A percentile compares a stretch with the other conserved stretches of the same genome.
phyloP scores from a whole-genome alignment of 1,140 invertebrate genomes.

The Lucilia sericata region DNA sequence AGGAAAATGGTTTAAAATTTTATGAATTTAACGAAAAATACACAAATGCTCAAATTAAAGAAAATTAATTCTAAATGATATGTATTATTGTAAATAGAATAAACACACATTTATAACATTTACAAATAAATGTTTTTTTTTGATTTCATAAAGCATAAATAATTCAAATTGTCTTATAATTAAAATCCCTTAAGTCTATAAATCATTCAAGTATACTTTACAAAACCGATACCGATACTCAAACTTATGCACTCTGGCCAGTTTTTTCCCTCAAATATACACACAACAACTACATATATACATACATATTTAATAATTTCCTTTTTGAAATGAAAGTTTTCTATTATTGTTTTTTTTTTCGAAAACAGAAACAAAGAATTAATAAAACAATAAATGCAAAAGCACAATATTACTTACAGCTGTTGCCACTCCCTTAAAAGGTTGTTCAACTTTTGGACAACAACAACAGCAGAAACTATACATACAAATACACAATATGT shows the following conservation, averaged over 20 bases:
- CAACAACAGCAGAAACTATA: not conserved
- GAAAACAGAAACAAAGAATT: conserved; percentile 29
- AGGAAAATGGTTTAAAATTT: too few relatives aligned
- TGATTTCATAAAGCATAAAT: not conserved
- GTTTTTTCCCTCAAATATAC: too few relatives aligned
- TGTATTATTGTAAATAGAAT: too few relatives aligned
- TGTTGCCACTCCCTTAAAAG: conserved; percentile 38
- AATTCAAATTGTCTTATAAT: not conserved
- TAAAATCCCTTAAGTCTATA: not conserved
- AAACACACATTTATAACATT: too few relatives aligned
- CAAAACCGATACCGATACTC: not conserved
- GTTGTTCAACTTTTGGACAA: conserved; percentile 36
- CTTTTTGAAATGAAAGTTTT: not conserved
- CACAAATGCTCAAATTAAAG: too few relatives aligned
- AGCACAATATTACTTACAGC: conserved; percentile 33
- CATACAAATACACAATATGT: not conserved
- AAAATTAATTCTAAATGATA: too few relatives aligned
- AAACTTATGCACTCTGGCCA: too few relatives aligned
- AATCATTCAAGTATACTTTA: not conserved
- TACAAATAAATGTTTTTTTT: too few relatives aligned
- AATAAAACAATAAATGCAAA: conserved; percentile 34
- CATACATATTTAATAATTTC: not conserved
- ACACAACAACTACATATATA: not conserved
- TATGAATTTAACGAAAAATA: too few relatives aligned
- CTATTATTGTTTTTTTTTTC: conserved; percentile 10